These are phyloP conservation scores for Poeciliopsis prolifica DNA, from an alignment of 2,113 vertebrate species.

Conservation along the genomic window DNA sequence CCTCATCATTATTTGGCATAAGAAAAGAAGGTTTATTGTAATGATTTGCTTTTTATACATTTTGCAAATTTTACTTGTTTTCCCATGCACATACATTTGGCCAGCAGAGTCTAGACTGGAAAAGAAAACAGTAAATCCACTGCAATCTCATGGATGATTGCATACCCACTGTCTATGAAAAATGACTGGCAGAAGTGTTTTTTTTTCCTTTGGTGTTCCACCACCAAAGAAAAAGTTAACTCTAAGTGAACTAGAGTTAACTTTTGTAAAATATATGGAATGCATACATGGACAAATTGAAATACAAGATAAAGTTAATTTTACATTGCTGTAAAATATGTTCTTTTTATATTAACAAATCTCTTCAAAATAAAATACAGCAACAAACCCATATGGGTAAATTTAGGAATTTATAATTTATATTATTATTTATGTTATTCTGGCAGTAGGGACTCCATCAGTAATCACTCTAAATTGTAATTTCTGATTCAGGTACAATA, in stretches of 20 bases:
- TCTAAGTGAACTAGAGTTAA: background rate
- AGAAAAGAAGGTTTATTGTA: too few species aligned
- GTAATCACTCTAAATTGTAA: background rate
- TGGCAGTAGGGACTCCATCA: background rate
- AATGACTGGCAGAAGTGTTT: background rate
- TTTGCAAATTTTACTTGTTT: slow-evolving; percentile 12
- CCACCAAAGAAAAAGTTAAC: too few species aligned
- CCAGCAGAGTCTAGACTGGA: background rate
- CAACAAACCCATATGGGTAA: background rate
- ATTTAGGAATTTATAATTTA: background rate
- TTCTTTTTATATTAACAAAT: background rate
- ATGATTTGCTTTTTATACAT: background rate
- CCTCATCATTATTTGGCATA: background rate
- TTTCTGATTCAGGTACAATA: background rate
- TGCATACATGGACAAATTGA: background rate
- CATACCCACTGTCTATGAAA: background rate
- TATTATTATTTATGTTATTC: background rate
- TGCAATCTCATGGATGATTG: slow-evolving; percentile 1
- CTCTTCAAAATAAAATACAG: background rate
- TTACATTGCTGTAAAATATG: too few species aligned
- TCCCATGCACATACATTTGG: background rate
- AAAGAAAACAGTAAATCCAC: slow-evolving; percentile 5
- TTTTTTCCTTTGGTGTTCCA: background rate
- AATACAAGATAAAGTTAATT: background rate
- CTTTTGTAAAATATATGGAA: background rate